Base-by-base conservation (phyloP, 2,797 vertebrate genomes). In the Sebastes cheni region DNA sequence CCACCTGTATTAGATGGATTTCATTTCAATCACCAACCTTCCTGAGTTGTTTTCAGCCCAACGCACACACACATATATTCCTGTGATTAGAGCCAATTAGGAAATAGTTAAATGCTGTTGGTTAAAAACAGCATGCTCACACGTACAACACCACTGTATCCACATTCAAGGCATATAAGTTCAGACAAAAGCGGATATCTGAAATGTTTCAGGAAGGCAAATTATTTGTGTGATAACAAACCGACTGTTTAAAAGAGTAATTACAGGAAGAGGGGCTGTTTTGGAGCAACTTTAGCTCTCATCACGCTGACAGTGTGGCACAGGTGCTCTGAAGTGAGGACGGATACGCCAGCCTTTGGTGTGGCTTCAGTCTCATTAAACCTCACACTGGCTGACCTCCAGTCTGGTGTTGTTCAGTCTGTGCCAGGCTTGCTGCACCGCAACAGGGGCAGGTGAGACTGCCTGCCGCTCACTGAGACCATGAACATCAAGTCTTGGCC, bases 361-460 rank as follows among this genome's bases (percentile, higher is more conserved):
- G 90, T 87, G 86, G 85, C 90, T 87, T 88, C 54, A 59, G 82
- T 84, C 88, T 91, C 87, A 92, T 91, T 91, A 89, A 93, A 92
- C 36, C 86, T 85, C 62, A 7, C 70, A 81, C 89, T 93, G 92
- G 91, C 91, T 93, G 90, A 91, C 89, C 91, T 94, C 92, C 91
- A 94, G 84, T 84, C 83, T 88, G 86, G 65, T 50, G 77, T 46
- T 73, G 80, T 79, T 75, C 83, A 67, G 75, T 75, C 67, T 72
- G 81, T 89, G 90, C 89, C 90, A 92, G 88, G 86, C 84, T 67
- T 68, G 79, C 84, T 77, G 81, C 71, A 79, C 74, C 12, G 20
- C 79, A 79, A 82, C 82, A 86, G 39, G 81, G 75, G 79, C 79
- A 88, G 91, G 88, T 88, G 90, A 90, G 85, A 84, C 82, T 62